Conservation (phyloP, 64 coral and sea anemone genomes). For the Acropora tenuis region DNA sequence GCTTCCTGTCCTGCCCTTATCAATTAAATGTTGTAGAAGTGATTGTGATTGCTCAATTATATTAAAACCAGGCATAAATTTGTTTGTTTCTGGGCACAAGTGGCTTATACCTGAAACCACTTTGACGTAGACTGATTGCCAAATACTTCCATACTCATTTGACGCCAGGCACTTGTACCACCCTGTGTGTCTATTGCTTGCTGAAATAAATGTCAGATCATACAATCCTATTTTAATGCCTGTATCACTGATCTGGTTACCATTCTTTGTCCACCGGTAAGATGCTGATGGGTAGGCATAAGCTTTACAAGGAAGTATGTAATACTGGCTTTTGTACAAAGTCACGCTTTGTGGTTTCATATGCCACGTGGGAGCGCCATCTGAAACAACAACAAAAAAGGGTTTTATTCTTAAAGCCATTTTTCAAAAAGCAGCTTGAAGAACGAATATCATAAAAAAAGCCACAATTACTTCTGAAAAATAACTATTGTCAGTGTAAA, state of each 20-base stretch:
- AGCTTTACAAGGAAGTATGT: conserved; percentile 23
- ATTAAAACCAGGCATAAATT: no score
- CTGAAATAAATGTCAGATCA: background rate
- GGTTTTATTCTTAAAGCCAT: no score
- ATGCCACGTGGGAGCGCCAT: conserved; percentile 22
- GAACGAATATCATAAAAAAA: no score
- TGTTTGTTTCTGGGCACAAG: no score
- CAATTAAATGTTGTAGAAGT: no score
- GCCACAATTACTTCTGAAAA: no score
- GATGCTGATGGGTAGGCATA: conserved; percentile 32
- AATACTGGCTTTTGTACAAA: conserved; percentile 45
- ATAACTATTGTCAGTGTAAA: no score
- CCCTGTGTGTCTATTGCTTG: background rate
- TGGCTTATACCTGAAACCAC: conserved; percentile 24
- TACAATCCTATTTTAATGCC: background rate
- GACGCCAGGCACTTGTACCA: conserved; percentile 42
- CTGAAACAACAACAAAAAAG: background rate
- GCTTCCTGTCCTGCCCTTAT: no score
- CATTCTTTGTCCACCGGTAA: conserved; percentile 16
- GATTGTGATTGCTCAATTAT: no score
- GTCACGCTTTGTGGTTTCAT: conserved; percentile 48
- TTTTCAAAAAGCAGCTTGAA: no score
- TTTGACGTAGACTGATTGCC: conserved; percentile 22
- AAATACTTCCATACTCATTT: conserved; percentile 33
- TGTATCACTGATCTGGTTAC: background rate